Base-by-base conservation (phyloP, 2,888 invertebrate genomes). In the Busseola fusca region DNA sequence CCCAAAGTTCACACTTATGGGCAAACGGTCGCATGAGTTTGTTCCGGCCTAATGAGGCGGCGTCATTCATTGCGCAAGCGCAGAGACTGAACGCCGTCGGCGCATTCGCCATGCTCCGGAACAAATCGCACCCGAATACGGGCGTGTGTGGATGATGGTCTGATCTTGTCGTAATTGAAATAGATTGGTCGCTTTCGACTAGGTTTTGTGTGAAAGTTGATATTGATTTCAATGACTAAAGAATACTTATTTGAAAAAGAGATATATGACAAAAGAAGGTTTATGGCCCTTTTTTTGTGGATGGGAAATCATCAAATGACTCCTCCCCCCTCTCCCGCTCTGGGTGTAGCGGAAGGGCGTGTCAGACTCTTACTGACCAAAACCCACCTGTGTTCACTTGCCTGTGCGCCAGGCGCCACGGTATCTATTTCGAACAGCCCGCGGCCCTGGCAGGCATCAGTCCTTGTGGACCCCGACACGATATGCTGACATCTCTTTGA, bases 51-150 rank as follows among this genome's bases (percentile, higher is more conserved):
- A 94, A 94, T 93, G 94, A 94, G 92, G 87, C 92, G 86, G 87
- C 90, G 88, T 89, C 86, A 87, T 93, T 89, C 85, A 87, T 92
- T 93, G 94, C 94, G 93, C 93, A 92, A 92, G 91, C 87, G 89
- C 87, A 87, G 86, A 89, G 92, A 92, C 91, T 88, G 87, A 88
- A 84, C 25, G 48, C 21, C 92, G 92, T 87, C 87, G 89, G 88
- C 91, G 76, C 89, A 93, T 95, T 95, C 90, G 93, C 89, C 85
- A 91, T 92, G 94, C 92, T 88, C 89, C 89, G 93, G 91, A 94
- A 94, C 94, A 89, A 95, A 95, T 95, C 88, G 87, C 89, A 86
- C 84, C 93, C 92, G 91, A 93, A 93, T 92, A 93, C 92, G 91
- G 91, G 87, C 88, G 86, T 86, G 84, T 86, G 83, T 86, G 87